Evolutionary conservation across 2,888 invertebrate species (phyloP), one percentile per base, ranked within the genome.

Genomic region (Chromoteleia sp.): DNA sequence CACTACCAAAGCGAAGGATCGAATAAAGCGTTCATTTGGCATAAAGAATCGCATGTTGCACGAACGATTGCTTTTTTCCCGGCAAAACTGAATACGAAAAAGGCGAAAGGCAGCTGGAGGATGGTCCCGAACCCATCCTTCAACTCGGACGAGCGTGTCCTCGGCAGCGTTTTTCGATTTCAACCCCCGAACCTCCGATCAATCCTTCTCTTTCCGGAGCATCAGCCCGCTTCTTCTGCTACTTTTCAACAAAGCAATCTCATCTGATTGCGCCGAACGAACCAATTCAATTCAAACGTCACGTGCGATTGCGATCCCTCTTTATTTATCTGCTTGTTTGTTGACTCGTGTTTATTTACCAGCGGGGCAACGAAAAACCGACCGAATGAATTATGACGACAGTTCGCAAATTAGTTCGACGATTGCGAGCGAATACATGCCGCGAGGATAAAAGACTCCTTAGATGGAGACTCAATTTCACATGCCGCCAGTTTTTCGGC

Each of bases 201-300:
- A 50, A 59, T 59, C 59, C 45, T 52, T 39, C 65, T 45, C 39
- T 68, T 39, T 7, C 21, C 56, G 33, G 45, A 19, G 30, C 17
- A 14, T 4, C 8, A 10, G 36, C 56, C 52, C 67, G 21, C 43
- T 54, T 52, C 63, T 61, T 58, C 41, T 10, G 73, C 30, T 39
- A 25, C 71, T 73, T 73, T 43, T 52, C 73, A 30, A 63, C 61
- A 73, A 73, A 73, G 61, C 73, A 61, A 73, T 61, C 61, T 54
- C 50, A 61, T 45, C 48, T 21, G 70, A 70, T 70, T 54, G 54
- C 43, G 33, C 33, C 43, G 39, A 61, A 71, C 61, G 43, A 48
- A 59, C 59, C 48, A 59, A 71, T 59, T 59, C 54, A 33, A 61
- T 61, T 61, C 25, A 61, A 63, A 41, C 30, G 61, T 73, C 73